Conservation (phyloP, 2,113 vertebrate genomes). For the Panurus biarmicus region DNA sequence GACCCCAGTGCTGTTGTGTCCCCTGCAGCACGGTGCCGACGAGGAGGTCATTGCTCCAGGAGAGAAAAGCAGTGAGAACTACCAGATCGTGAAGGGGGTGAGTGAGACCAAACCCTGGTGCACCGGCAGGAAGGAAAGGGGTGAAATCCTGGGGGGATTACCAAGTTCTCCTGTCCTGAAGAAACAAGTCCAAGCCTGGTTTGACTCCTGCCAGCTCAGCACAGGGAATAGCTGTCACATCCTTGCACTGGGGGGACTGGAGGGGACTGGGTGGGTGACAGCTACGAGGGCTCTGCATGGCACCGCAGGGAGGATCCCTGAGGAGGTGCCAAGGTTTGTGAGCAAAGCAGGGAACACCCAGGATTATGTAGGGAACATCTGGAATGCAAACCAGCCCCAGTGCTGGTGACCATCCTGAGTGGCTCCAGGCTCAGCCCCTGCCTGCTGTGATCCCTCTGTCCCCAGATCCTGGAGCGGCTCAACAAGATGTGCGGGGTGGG, state of each 20-base stretch:
- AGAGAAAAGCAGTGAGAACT: slow-evolving; percentile 92
- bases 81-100: slow-evolving; percentile 92
- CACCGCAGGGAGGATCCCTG: background rate
- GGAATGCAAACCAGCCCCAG: background rate
- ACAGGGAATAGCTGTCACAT: background rate
- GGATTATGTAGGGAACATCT: background rate
- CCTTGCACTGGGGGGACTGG: background rate
- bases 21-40: slow-evolving; percentile 51
- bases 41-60: slow-evolving; percentile 69
- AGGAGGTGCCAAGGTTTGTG: rapidly evolving
- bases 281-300: rapidly evolving
- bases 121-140: background rate
- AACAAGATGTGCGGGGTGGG: slow-evolving; percentile 94
- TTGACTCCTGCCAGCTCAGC: background rate
- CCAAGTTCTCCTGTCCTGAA: background rate
- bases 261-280: background rate
- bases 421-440: background rate
- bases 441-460: background rate
- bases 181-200: background rate
- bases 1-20: background rate
- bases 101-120: background rate
- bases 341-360: background rate
- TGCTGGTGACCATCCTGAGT: background rate
- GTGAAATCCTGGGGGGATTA: background rate
- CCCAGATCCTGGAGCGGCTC: slow-evolving; percentile 88